Percentiles rank a stretch among this genome's conserved stretches.
These are phyloP conservation scores for Ephialtes manifestator DNA, from an alignment of 2,888 invertebrate species.

Conservation along the genomic window DNA sequence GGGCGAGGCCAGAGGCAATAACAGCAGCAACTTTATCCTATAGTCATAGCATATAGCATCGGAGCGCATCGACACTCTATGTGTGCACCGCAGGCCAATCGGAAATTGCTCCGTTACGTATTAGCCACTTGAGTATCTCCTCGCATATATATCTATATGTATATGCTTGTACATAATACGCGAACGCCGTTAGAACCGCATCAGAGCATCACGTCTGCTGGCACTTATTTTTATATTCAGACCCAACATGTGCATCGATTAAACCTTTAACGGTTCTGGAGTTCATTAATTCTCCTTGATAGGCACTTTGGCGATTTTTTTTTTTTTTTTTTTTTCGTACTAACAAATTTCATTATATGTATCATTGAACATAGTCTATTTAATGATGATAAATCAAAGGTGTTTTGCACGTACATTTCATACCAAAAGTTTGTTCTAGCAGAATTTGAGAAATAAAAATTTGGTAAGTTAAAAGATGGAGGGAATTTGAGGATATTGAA, in stretches of 20 bases:
- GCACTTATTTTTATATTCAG: constrained; percentile 46
- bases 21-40: constrained; percentile 11
- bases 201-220: constrained; percentile 58
- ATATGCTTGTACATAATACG: constrained; percentile 33
- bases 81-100: constrained; percentile 35
- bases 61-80: constrained; percentile 25
- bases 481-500: no score
- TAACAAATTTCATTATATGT: not conserved
- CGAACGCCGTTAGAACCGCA: constrained; percentile 57
- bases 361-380: not conserved
- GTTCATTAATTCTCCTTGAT: constrained; percentile 6
- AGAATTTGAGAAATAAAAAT: no score
- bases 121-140: constrained; percentile 35
- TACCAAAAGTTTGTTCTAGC: no score
- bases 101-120: constrained; percentile 65
- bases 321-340: no score
- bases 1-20: constrained; percentile 50
- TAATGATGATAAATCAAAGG: not conserved
- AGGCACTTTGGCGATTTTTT: not conserved
- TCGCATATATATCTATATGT: not conserved
- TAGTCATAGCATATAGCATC: constrained; percentile 2
- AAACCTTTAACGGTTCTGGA: constrained; percentile 16
- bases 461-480: no score
- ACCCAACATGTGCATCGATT: constrained; percentile 30
- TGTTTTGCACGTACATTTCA: no score